phyloP scores from a whole-genome alignment of 1,140 invertebrate species.

The Drosophila repletoides region DNA sequence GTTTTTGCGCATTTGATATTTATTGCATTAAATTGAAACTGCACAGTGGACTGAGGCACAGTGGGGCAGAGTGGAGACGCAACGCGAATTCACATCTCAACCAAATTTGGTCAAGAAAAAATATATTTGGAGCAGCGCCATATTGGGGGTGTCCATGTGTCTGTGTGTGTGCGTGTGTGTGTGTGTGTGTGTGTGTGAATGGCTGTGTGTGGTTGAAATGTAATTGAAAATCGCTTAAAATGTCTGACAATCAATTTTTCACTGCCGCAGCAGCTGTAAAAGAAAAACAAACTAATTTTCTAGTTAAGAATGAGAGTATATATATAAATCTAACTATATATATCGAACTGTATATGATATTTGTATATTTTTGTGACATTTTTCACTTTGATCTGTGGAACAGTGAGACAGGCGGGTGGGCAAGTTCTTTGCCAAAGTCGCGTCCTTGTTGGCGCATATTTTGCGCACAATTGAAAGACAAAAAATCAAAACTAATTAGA shows the following conservation, averaged over 20 bases:
- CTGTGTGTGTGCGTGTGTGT: not conserved
- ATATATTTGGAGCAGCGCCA: slow-evolving; percentile 17
- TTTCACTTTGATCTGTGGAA: slow-evolving; percentile 67
- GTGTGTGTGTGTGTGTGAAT: not conserved
- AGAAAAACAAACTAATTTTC: slow-evolving; percentile 38
- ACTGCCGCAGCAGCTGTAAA: slow-evolving; percentile 58
- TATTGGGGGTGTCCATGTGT: slow-evolving; percentile 22
- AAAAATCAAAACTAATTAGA: slow-evolving; percentile 78
- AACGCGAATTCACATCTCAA: slow-evolving; percentile 5
- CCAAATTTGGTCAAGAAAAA: slow-evolving; percentile 66
- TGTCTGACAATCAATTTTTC: slow-evolving; percentile 60
- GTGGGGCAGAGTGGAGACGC: not conserved
- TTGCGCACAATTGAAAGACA: slow-evolving; percentile 41
- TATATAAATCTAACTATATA: slow-evolving; percentile 34
- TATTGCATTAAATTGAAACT: slow-evolving; percentile 68
- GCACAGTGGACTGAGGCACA: slow-evolving; percentile 6
- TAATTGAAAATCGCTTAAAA: slow-evolving; percentile 62
- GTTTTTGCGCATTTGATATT: slow-evolving; percentile 51
- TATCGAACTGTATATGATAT: slow-evolving; percentile 47
- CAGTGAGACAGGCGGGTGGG: slow-evolving; percentile 29
- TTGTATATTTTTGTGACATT: slow-evolving; percentile 44
- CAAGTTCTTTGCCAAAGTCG: slow-evolving; percentile 81
- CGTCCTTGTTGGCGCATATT: slow-evolving; percentile 68
- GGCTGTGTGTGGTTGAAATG: not conserved
- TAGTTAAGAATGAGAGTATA: too few species aligned